phyloP scores from a whole-genome alignment of 2,888 invertebrate species.

The Spicauda simplicius region DNA sequence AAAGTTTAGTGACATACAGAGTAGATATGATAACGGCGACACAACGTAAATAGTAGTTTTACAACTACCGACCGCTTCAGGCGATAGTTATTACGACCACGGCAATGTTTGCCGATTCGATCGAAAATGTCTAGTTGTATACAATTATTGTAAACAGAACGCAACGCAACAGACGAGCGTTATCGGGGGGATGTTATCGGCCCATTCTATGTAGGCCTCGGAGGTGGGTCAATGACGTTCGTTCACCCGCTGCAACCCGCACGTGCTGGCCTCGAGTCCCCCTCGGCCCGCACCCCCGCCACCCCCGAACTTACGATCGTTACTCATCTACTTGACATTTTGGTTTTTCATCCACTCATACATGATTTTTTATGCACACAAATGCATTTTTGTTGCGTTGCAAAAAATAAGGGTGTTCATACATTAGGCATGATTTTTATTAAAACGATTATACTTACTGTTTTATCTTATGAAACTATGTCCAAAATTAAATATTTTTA shows the following conservation, averaged over 20 bases:
- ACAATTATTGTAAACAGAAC: slow-evolving; percentile 21
- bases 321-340: slow-evolving; percentile 38
- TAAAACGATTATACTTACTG: no score
- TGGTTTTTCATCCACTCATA: slow-evolving; percentile 33
- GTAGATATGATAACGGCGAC: background rate
- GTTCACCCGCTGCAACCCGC: slow-evolving; percentile 79
- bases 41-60: background rate
- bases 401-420: no score
- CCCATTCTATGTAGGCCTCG: slow-evolving; percentile 68
- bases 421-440: no score
- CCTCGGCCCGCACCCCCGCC: slow-evolving; percentile 44
- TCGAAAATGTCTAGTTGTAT: background rate
- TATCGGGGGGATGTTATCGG: slow-evolving; percentile 76
- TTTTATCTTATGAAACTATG: no score
- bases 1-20: no score
- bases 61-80: background rate
- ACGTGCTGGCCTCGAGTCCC: slow-evolving; percentile 73
- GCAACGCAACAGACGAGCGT: slow-evolving; percentile 40
- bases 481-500: no score
- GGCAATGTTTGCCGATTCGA: background rate
- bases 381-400: no score
- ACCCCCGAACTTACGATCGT: slow-evolving; percentile 43
- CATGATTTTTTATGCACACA: background rate
- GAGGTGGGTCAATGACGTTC: slow-evolving; percentile 84
- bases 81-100: background rate